phyloP scores from a whole-genome alignment of 2,797 vertebrate species.

The Chrysocyon brachyurus region DNA sequence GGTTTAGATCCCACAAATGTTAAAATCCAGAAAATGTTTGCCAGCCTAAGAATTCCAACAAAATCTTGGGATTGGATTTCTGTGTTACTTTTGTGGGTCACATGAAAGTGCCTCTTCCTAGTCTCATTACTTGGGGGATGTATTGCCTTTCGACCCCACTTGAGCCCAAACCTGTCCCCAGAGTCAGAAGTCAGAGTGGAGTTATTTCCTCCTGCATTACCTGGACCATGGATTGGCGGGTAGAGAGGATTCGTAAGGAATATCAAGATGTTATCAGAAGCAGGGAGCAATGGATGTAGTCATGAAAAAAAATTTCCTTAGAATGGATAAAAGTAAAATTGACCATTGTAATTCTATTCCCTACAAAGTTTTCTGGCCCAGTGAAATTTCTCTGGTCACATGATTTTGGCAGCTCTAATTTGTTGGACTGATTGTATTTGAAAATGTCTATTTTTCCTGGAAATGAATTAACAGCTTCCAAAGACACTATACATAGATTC shows the following conservation, averaged over 20 bases:
- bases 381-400: neutral
- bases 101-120: neutral
- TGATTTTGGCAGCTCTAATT: neutral
- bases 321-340: neutral
- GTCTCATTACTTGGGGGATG: neutral
- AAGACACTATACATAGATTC: constrained; percentile 27
- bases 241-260: neutral
- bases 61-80: neutral
- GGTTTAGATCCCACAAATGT: neutral
- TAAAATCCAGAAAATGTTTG: constrained; percentile 31
- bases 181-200: constrained; percentile 4
- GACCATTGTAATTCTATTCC: neutral
- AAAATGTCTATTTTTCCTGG: constrained; percentile 62
- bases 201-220: neutral
- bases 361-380: neutral
- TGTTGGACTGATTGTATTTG: constrained; percentile 44
- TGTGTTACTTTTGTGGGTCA: neutral
- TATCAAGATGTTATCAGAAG: neutral
- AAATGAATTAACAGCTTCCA: constrained; percentile 60
- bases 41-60: neutral
- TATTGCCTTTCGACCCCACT: neutral
- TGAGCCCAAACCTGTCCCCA: neutral
- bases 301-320: neutral
- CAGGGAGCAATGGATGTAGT: neutral
- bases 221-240: neutral